Evolutionary conservation across 1,140 invertebrate species (phyloP).

Genomic region (Hestina assimilis): DNA sequence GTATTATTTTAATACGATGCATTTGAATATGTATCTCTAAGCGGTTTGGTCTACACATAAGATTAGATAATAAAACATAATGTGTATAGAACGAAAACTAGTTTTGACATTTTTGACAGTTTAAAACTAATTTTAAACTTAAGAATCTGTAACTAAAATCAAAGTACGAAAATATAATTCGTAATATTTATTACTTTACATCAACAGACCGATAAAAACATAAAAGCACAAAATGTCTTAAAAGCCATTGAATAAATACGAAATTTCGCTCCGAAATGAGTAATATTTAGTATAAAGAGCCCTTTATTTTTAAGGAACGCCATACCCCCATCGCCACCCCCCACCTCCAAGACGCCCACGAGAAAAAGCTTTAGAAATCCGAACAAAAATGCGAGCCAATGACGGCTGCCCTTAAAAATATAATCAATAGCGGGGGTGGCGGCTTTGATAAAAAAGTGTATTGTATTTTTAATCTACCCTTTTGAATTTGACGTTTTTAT

Average conservation of each 20-base stretch:
- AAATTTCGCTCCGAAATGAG: slow-evolving; percentile 19
- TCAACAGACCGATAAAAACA: slow-evolving; percentile 5
- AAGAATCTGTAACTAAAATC: no score
- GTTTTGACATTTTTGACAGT: no score
- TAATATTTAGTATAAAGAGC: slow-evolving; percentile 17
- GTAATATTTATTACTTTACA: not conserved
- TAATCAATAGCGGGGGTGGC: slow-evolving; percentile 53
- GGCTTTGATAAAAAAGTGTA: slow-evolving; percentile 15
- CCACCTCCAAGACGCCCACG: slow-evolving; percentile 56
- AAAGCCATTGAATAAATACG: slow-evolving; percentile 22
- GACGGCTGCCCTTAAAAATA: slow-evolving; percentile 54
- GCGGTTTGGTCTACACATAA: no score
- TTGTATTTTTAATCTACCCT: slow-evolving; percentile 17
- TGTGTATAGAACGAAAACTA: no score
- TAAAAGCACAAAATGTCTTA: slow-evolving; percentile 20
- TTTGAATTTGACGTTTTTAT: not conserved
- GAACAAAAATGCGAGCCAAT: slow-evolving; percentile 69
- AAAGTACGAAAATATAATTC: no score
- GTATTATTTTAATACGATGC: no score
- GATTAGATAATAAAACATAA: no score
- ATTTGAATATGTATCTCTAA: no score
- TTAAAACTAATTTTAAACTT: no score
- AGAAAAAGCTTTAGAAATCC: slow-evolving; percentile 67
- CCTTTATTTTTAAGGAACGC: slow-evolving; percentile 41
- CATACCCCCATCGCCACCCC: slow-evolving; percentile 33